A percentile compares a stretch with the other conserved stretches of the same genome.
These are phyloP conservation scores for Drosophila asahinai DNA, from an alignment of 1,140 invertebrate genomes.

Conservation along the genomic window DNA sequence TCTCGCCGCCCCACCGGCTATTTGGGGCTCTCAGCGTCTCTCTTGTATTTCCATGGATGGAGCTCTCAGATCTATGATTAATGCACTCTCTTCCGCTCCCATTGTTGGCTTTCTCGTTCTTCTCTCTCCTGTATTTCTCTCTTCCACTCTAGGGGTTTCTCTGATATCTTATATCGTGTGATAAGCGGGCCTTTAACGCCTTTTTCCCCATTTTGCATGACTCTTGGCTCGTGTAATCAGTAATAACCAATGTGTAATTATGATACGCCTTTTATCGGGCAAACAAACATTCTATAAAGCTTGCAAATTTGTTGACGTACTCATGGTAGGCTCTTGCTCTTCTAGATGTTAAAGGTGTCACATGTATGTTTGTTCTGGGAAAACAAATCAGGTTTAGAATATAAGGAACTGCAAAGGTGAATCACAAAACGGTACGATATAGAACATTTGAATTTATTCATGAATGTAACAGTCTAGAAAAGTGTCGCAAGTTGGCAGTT, in stretches of 20 bases:
- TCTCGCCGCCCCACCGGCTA: neutral
- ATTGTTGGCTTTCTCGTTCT: neutral
- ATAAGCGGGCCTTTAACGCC: constrained; percentile 24
- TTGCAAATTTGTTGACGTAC: neutral
- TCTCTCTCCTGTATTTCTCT: neutral
- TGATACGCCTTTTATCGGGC: constrained; percentile 23
- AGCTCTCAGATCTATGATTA: neutral
- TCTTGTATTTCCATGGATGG: neutral
- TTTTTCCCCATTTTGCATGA: constrained; percentile 25
- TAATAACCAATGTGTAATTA: constrained; percentile 23
- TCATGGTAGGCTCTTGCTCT: neutral
- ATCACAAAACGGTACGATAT: neutral
- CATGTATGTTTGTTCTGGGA: neutral
- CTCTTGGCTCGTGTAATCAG: constrained; percentile 44
- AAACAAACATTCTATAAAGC: constrained; percentile 12
- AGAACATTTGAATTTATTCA: neutral
- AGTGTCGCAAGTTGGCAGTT: neutral
- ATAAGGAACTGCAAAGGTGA: neutral
- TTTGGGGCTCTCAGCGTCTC: neutral
- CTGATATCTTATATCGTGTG: neutral
- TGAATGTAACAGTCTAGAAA: neutral
- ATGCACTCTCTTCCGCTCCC: neutral
- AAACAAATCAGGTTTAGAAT: neutral
- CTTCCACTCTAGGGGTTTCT: neutral
- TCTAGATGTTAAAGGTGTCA: constrained; percentile 9